phyloP scores from a whole-genome alignment of 53 echinoderm and acorn worm genomes.

The Holothuria leucospilota region DNA sequence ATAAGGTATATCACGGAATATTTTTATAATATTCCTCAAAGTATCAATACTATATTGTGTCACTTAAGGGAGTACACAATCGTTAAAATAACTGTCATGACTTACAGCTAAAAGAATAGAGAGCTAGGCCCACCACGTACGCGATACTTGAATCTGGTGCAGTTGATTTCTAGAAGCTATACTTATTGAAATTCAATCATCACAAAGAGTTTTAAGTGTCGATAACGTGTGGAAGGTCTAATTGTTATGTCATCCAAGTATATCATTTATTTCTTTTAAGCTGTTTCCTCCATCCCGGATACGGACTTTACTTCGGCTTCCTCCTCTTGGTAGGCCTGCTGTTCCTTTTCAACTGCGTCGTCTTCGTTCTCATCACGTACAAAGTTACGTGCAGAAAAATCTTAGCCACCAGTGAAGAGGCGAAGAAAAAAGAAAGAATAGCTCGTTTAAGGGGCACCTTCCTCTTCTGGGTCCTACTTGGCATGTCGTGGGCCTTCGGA shows the following conservation, averaged over 20 bases:
- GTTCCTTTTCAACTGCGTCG: slow-evolving; percentile 5
- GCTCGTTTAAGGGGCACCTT: slow-evolving; percentile 16
- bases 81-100: too few relatives aligned
- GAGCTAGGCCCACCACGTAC: too few relatives aligned
- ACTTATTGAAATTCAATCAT: slow-evolving; percentile 40
- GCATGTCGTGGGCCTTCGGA: slow-evolving; percentile 32
- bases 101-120: too few relatives aligned
- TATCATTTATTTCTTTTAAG: background rate
- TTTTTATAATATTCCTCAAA: too few relatives aligned
- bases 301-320: slow-evolving; percentile 9
- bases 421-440: slow-evolving; percentile 5
- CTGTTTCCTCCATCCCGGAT: slow-evolving; percentile 34
- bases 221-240: too few relatives aligned
- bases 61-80: too few relatives aligned
- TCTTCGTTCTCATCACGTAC: slow-evolving; percentile 34
- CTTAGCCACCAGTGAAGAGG: background rate
- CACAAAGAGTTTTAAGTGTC: too few relatives aligned
- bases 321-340: background rate
- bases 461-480: slow-evolving; percentile 34
- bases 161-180: too few relatives aligned
- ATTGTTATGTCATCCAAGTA: background rate
- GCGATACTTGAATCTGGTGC: too few relatives aligned
- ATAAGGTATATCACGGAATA: too few relatives aligned
- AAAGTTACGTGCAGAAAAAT: slow-evolving; percentile 19
- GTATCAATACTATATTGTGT: too few relatives aligned